Evolutionary conservation across 2,797 vertebrate genomes (phyloP), one percentile per base, ranked within the genome.

Genomic region (Valencia hispanica): DNA sequence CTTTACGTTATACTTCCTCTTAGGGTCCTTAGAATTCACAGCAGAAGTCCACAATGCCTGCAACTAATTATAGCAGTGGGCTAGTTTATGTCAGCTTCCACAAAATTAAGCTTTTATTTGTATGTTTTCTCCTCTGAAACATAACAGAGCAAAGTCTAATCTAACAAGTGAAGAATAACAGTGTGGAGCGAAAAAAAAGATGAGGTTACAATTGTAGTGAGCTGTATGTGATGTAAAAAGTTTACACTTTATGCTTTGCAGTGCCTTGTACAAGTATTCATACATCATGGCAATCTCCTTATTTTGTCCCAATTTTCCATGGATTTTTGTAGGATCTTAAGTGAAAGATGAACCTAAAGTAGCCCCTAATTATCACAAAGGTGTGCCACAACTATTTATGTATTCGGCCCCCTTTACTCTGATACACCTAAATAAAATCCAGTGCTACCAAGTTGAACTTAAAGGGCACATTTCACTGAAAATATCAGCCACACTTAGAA

Each of bases 11-110:
- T 22, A 12, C 61, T 41, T 3, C 9, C 43, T 41, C 39, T n/a
- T 43, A 25, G 39, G 39, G 22, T 11, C 63, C 63, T 66, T n/a
- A 66, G 39, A 20, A 66, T 43, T 66, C 63, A 66, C 22, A 66
- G 63, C 63, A 66, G 63, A 43, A 14, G 36, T 43, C 39, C 12
- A 12, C 36, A 14, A n/a, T 41, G 22, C 36, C 36, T n/a, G 22
- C 36, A 68, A 68, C 39, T 68, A 68, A 68, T 68, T 68, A 68
- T 18, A 27, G 45, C 27, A 68, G 65, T 10, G 39, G 25, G 39
- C 5, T 34, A 27, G 2, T 43, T 68, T 14, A 68, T 27, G 65
- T 27, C 39, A 17, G 12, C 39, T 45, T 27, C 5, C 17, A 27
- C 8, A 25, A 4, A 43, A 43, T 43, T 12, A 8, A 45, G 25